phyloP scores from a whole-genome alignment of 1,140 invertebrate genomes.

The Saccostrea glomerata region DNA sequence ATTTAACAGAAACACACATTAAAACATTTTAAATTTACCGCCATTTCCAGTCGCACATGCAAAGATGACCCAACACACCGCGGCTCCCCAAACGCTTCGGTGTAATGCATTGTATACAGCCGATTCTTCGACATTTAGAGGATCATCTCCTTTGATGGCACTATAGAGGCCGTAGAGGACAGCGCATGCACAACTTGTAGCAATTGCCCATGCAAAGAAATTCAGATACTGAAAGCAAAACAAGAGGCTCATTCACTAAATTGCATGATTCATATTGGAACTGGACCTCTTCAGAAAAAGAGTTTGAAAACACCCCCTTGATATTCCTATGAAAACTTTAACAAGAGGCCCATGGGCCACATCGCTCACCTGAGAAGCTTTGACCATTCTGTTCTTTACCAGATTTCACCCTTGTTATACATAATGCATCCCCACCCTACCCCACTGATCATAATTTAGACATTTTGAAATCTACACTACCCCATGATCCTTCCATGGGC shows the following conservation, averaged over 20 bases:
- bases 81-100: constrained; percentile 76
- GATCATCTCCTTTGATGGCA: constrained; percentile 49
- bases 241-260: not conserved
- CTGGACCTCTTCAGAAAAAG: no score
- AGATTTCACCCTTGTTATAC: no score
- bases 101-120: constrained; percentile 75
- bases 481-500: no score
- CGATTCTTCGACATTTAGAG: constrained; percentile 56
- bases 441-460: no score
- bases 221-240: constrained; percentile 24
- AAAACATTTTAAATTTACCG: constrained; percentile 16
- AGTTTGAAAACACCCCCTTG: no score
- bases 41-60: constrained; percentile 47
- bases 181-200: constrained; percentile 50
- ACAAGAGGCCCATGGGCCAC: no score
- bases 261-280: not conserved
- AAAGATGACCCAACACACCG: constrained; percentile 54
- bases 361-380: no score
- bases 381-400: no score
- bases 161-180: constrained; percentile 68
- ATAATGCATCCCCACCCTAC: no score
- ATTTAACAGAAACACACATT: no score
- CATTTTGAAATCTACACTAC: no score
- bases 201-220: constrained; percentile 61
- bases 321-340: no score